Conservation (phyloP, 1,140 invertebrate genomes). For the Trypoxylus dichotomus region DNA sequence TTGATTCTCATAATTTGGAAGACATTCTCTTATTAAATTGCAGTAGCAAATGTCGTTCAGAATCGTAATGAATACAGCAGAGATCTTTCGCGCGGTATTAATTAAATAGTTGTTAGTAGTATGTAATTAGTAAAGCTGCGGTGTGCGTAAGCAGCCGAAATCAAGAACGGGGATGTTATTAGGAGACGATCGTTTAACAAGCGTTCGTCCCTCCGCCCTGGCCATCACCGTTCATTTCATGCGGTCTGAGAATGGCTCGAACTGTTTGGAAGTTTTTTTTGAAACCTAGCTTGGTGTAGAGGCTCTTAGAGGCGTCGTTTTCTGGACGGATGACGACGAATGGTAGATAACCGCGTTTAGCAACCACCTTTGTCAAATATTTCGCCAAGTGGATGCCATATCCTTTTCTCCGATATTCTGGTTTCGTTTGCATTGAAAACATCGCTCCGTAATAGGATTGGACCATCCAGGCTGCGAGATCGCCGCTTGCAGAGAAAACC, state of each 20-base stretch:
- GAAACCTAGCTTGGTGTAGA: constrained; percentile 80
- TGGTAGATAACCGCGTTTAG: constrained; percentile 74
- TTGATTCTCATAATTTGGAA: background rate
- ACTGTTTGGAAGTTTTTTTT: constrained; percentile 75
- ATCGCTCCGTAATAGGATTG: constrained; percentile 86
- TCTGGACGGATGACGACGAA: constrained; percentile 85
- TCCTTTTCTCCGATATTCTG: constrained; percentile 77
- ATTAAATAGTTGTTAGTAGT: background rate
- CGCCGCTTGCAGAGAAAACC: constrained; percentile 67
- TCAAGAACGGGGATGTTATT: background rate
- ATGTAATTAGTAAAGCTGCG: constrained; percentile 27
- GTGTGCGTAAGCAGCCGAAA: constrained; percentile 30
- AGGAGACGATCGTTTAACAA: constrained; percentile 9
- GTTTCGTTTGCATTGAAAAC: constrained; percentile 88
- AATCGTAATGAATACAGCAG: background rate
- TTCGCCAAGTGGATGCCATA: constrained; percentile 70
- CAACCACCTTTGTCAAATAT: constrained; percentile 68
- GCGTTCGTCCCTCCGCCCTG: constrained; percentile 46
- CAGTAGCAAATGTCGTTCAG: too few relatives aligned
- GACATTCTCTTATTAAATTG: too few relatives aligned
- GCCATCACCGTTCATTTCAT: constrained; percentile 43
- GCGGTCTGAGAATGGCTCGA: constrained; percentile 71
- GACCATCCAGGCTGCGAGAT: constrained; percentile 81
- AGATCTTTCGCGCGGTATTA: constrained; percentile 2
- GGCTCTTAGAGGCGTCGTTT: constrained; percentile 77